Conservation (phyloP, 2,797 vertebrate genomes). For the Hyperoplus lanceolatus region DNA sequence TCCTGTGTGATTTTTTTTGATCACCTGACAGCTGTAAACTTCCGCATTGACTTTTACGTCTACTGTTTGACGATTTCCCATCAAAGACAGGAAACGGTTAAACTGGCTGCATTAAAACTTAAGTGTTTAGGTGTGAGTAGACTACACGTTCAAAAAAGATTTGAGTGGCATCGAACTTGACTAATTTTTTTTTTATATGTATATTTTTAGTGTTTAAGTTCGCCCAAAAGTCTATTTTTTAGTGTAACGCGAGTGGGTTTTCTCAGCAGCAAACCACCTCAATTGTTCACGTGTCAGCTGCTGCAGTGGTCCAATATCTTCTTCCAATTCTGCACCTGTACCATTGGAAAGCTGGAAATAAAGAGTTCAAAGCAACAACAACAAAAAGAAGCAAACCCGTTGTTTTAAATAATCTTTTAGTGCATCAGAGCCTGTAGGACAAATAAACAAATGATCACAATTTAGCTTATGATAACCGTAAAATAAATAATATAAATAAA, state of each 20-base stretch:
- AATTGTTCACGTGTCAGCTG: background rate
- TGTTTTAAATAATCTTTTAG: too few species aligned
- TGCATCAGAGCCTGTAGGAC: background rate
- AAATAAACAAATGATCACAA: background rate
- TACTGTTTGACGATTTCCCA: conserved; percentile 75
- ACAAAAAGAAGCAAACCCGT: too few species aligned
- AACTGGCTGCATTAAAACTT: conserved; percentile 55
- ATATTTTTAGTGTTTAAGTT: background rate
- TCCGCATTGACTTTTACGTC: conserved; percentile 76
- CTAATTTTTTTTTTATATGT: too few species aligned
- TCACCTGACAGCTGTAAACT: conserved; percentile 77
- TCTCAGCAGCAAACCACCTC: background rate
- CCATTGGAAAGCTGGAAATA: background rate
- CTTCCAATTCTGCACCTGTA: background rate
- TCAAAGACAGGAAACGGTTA: conserved; percentile 70
- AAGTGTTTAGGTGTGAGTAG: conserved; percentile 31
- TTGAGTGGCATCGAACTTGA: background rate
- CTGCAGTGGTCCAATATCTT: background rate
- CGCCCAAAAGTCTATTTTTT: too few species aligned
- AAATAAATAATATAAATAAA: conserved; percentile 2
- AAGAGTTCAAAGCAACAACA: too few species aligned
- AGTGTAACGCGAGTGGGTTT: background rate
- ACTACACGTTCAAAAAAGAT: background rate
- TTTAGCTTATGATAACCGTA: background rate
- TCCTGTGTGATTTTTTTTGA: conserved; percentile 74